Percentiles rank a stretch among this genome's conserved stretches.
Conservation (phyloP, 2,888 invertebrate genomes). For the Crepidodera aurea region DNA sequence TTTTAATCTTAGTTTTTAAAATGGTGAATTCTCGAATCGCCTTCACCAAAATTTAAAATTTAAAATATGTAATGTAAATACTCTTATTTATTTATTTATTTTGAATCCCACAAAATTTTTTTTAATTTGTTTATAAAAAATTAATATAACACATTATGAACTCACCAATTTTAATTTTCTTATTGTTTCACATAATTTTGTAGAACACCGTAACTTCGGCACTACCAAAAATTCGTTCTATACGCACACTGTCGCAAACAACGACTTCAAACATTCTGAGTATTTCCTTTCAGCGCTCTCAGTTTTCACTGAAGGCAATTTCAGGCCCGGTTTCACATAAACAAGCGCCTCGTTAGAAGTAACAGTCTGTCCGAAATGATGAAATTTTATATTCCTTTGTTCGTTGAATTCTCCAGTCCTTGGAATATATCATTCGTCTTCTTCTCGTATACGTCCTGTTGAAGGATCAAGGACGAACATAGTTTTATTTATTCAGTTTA, state of each 20-base stretch:
- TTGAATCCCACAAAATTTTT: too few relatives aligned
- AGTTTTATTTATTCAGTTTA: neutral
- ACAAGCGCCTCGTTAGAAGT: conserved; percentile 18
- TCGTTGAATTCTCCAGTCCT: neutral
- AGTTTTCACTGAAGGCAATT: conserved; percentile 19
- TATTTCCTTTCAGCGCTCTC: conserved; percentile 11
- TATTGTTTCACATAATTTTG: too few relatives aligned
- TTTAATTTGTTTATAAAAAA: too few relatives aligned
- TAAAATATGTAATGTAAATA: too few relatives aligned
- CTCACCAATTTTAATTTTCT: too few relatives aligned
- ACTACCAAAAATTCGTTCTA: neutral
- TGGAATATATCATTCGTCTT: neutral
- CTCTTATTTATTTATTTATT: too few relatives aligned
- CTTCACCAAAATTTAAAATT: too few relatives aligned
- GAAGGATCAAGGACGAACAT: neutral
- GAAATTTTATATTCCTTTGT: conserved; percentile 9
- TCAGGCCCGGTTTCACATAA: conserved; percentile 23
- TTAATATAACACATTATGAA: too few relatives aligned
- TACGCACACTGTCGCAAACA: neutral
- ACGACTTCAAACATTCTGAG: conserved; percentile 6
- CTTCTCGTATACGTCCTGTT: neutral
- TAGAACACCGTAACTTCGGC: neutral
- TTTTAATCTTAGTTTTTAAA: too few relatives aligned
- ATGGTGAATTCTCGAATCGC: too few relatives aligned
- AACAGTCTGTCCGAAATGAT: conserved; percentile 10